Percentiles rank a stretch among this genome's conserved stretches.
Conservation (phyloP, 92 coral and sea anemone species). For the Phenganax subtilis region DNA sequence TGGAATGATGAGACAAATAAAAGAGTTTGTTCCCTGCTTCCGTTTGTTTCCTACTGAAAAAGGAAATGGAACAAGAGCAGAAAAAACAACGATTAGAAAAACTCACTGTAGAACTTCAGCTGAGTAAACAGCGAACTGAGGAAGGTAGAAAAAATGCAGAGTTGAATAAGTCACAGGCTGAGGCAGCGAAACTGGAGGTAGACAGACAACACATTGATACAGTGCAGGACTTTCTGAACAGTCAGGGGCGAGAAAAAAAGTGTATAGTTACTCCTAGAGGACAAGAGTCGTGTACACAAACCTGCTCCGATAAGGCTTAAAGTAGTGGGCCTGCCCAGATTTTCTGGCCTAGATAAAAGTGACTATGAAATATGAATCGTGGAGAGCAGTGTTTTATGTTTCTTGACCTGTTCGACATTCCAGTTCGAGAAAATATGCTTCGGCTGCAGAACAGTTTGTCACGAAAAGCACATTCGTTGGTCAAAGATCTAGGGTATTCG, state of each 20-base stretch:
- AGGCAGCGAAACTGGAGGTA: background rate
- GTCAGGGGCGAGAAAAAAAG: no score
- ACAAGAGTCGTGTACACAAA: no score
- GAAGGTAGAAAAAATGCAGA: constrained; percentile 48
- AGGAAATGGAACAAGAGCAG: constrained; percentile 45
- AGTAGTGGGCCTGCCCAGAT: background rate
- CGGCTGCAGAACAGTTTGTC: background rate
- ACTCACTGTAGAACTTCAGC: constrained; percentile 38
- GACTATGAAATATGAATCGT: background rate
- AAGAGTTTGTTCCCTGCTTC: no score
- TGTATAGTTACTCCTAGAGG: no score
- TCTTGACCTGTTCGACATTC: background rate
- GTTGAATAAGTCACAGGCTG: constrained; percentile 42
- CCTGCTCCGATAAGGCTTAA: background rate
- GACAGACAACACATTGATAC: background rate
- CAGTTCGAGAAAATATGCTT: constrained; percentile 4
- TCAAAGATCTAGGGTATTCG: constrained; percentile 5
- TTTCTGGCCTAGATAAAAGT: background rate
- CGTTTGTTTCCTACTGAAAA: constrained; percentile 2
- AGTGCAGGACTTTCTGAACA: background rate
- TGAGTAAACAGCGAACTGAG: constrained; percentile 47
- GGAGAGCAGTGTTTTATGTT: constrained; percentile 13
- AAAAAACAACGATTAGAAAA: constrained; percentile 38
- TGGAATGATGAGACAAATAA: no score
- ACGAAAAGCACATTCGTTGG: background rate